phyloP scores from a whole-genome alignment of 2,888 invertebrate species.

The Dorcus parallelipipedus region DNA sequence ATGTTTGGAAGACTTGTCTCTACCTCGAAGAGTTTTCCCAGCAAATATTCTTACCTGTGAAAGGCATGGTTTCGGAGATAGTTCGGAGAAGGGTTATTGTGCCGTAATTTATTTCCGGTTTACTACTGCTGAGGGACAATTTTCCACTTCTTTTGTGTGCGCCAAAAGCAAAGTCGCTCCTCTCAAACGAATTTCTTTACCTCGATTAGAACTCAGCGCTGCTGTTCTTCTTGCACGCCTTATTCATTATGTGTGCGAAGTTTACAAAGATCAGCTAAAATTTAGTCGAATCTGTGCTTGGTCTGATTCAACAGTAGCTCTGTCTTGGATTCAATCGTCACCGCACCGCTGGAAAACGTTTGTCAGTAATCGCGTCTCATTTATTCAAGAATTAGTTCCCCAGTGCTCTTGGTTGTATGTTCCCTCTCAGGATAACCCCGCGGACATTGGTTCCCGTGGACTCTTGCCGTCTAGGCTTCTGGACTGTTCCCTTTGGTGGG shows the following conservation, averaged over 20 bases:
- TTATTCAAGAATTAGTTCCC: slow-evolving; percentile 11
- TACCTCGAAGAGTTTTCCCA: background rate
- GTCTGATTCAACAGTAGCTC: slow-evolving; percentile 16
- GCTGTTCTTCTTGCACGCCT: slow-evolving; percentile 1
- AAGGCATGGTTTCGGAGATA: slow-evolving; percentile 16
- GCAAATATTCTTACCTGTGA: background rate
- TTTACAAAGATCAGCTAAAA: background rate
- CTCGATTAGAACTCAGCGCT: slow-evolving; percentile 15
- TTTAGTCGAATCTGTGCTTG: slow-evolving; percentile 8
- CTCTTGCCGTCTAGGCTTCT: slow-evolving; percentile 9
- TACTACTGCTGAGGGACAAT: background rate
- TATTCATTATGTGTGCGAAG: no score
- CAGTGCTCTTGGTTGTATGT: slow-evolving; percentile 10
- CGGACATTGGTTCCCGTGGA: slow-evolving; percentile 14
- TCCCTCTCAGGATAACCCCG: slow-evolving; percentile 8
- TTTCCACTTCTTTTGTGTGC: slow-evolving; percentile 2
- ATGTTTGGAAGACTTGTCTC: background rate
- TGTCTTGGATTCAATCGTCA: slow-evolving; percentile 17
- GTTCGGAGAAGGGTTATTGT: slow-evolving; percentile 9
- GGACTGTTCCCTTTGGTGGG: slow-evolving; percentile 1
- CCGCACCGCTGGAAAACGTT: slow-evolving; percentile 20
- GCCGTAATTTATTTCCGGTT: slow-evolving; percentile 7
- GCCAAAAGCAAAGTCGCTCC: slow-evolving; percentile 15
- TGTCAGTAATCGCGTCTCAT: slow-evolving; percentile 16
- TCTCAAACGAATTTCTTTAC: slow-evolving; percentile 8